Conservation (phyloP, 2,888 invertebrate genomes). For the Kuschelorhynchus macadamiae region DNA sequence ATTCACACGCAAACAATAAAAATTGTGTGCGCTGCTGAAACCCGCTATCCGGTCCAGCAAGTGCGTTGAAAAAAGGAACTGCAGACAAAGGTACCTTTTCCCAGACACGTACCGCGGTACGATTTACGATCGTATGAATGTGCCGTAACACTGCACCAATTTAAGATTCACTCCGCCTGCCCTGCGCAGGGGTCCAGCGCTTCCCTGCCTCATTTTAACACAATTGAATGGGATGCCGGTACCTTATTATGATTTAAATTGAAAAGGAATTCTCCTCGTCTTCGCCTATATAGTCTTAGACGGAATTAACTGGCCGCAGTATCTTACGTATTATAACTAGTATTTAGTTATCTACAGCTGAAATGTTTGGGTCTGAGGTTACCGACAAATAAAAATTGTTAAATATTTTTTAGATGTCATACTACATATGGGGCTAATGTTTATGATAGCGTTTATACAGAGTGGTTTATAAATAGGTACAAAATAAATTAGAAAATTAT, state of each 20-base stretch:
- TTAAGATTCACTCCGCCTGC: constrained; percentile 33
- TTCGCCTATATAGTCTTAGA: neutral
- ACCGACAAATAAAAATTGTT: too few species aligned
- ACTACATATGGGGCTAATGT: too few species aligned
- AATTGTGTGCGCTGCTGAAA: constrained; percentile 39
- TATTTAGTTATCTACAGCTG: too few species aligned
- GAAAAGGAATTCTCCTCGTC: neutral
- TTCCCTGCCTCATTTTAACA: constrained; percentile 9
- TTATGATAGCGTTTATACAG: too few species aligned
- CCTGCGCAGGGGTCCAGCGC: constrained; percentile 15
- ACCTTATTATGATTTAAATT: constrained; percentile 13
- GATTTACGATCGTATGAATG: constrained; percentile 45
- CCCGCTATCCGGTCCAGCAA: constrained; percentile 42
- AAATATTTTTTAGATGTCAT: too few species aligned
- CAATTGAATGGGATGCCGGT: constrained; percentile 25
- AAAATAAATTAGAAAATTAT: too few species aligned
- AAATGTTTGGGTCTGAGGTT: too few species aligned
- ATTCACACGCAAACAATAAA: too few species aligned
- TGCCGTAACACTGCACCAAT: constrained; percentile 46
- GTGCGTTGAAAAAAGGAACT: constrained; percentile 43
- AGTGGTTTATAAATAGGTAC: too few species aligned
- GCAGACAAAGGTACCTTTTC: constrained; percentile 45
- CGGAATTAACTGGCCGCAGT: neutral
- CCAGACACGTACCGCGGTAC: constrained; percentile 42
- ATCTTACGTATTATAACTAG: too few species aligned